Conservation (phyloP, 2,797 vertebrate species). For the Luscinia luscinia region DNA sequence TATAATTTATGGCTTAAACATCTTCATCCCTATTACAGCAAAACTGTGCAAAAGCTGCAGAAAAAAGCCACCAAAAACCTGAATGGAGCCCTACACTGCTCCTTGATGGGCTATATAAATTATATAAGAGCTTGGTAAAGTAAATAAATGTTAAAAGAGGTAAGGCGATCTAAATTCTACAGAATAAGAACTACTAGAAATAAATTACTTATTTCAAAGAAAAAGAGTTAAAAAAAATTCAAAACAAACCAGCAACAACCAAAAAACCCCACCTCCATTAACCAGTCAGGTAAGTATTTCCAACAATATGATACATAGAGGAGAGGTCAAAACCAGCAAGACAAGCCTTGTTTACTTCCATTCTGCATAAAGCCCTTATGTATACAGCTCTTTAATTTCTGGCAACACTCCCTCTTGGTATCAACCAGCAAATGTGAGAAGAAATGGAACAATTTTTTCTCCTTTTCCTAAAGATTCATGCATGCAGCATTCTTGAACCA, state of each 20-base stretch:
- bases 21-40: no score
- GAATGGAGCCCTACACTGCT: not conserved
- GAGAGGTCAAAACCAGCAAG: not conserved
- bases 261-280: not conserved
- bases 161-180: not conserved
- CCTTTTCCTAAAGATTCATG: not conserved
- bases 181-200: not conserved
- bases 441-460: not conserved
- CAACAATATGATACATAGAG: rapidly evolving
- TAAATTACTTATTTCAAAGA: not conserved
- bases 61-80: not conserved
- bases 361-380: not conserved
- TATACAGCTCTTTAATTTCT: not conserved
- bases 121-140: not conserved
- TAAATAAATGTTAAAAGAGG: not conserved
- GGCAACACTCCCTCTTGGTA: not conserved
- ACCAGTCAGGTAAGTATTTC: not conserved
- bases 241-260: not conserved
- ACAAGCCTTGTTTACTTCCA: not conserved
- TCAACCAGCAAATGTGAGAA: not conserved
- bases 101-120: not conserved
- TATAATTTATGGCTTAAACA: not conserved
- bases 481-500: not conserved
- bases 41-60: not conserved
- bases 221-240: not conserved